These are phyloP conservation scores for Drosophila putrida DNA, from an alignment of 2,888 invertebrate genomes.

Conservation along the genomic window DNA sequence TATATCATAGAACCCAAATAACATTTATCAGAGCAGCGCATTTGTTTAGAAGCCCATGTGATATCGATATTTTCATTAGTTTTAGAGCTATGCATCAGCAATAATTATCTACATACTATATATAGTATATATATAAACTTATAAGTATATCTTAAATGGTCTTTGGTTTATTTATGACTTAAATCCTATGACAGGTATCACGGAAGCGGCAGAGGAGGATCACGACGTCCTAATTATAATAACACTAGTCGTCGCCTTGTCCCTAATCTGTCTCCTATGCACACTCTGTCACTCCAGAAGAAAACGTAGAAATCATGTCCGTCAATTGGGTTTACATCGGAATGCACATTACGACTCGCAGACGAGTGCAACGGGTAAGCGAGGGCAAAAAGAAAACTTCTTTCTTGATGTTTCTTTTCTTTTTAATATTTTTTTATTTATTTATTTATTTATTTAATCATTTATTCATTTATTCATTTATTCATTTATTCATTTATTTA, in stretches of 20 bases:
- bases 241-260: constrained; percentile 86
- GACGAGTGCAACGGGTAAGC: constrained; percentile 85
- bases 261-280: constrained; percentile 86
- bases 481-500: no score
- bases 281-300: constrained; percentile 86
- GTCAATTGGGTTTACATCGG: constrained; percentile 85
- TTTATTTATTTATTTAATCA: no score
- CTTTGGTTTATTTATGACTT: constrained; percentile 38
- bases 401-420: no score
- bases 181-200: constrained; percentile 80
- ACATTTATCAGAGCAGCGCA: constrained; percentile 32
- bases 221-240: constrained; percentile 86
- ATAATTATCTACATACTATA: neutral
- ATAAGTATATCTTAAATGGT: constrained; percentile 8
- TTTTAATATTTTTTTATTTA: no score
- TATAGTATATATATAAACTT: neutral
- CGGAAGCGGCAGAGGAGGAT: constrained; percentile 86
- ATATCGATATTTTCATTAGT: constrained; percentile 30
- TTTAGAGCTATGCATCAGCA: constrained; percentile 43
- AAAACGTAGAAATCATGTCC: constrained; percentile 85
- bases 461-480: no score
- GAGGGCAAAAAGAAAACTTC: neutral
- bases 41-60: constrained; percentile 21
- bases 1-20: constrained; percentile 33
- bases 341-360: constrained; percentile 86